Percentiles rank a stretch among this genome's conserved stretches.
phyloP scores from a whole-genome alignment of 2,888 invertebrate species.

The Mythimna pallens region DNA sequence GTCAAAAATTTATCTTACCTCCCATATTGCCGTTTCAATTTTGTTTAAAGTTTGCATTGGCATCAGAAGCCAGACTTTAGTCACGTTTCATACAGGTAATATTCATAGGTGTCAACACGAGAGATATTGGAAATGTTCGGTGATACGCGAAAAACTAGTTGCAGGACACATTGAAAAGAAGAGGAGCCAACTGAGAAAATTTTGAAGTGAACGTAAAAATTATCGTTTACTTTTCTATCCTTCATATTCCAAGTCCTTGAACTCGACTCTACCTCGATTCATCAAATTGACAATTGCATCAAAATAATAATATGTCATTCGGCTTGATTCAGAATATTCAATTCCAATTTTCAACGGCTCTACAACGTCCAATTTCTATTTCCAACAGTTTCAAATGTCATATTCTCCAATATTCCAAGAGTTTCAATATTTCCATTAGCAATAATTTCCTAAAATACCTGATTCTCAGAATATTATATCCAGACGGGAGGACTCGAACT shows the following conservation, averaged over 20 bases:
- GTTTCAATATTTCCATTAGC: too few relatives aligned
- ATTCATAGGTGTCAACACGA: constrained; percentile 70
- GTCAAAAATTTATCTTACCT: constrained; percentile 10
- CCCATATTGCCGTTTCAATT: constrained; percentile 13
- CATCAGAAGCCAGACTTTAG: constrained; percentile 65
- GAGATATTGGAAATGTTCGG: constrained; percentile 76
- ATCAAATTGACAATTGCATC: neutral
- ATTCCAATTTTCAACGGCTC: neutral
- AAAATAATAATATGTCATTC: neutral
- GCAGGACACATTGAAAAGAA: constrained; percentile 39
- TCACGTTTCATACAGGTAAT: constrained; percentile 75
- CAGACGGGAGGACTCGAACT: too few relatives aligned
- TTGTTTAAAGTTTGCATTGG: constrained; percentile 58
- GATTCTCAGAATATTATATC: too few relatives aligned
- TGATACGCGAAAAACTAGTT: constrained; percentile 67
- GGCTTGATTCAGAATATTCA: neutral
- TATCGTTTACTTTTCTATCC: neutral
- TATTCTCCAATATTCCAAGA: too few relatives aligned
- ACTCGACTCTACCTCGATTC: neutral
- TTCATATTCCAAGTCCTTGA: neutral
- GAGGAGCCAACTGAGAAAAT: neutral
- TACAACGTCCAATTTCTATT: too few relatives aligned
- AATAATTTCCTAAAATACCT: too few relatives aligned
- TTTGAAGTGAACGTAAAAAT: neutral
- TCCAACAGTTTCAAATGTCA: neutral